Evolutionary conservation across 2,888 invertebrate genomes (phyloP).

Genomic region (Agrochola macilenta): DNA sequence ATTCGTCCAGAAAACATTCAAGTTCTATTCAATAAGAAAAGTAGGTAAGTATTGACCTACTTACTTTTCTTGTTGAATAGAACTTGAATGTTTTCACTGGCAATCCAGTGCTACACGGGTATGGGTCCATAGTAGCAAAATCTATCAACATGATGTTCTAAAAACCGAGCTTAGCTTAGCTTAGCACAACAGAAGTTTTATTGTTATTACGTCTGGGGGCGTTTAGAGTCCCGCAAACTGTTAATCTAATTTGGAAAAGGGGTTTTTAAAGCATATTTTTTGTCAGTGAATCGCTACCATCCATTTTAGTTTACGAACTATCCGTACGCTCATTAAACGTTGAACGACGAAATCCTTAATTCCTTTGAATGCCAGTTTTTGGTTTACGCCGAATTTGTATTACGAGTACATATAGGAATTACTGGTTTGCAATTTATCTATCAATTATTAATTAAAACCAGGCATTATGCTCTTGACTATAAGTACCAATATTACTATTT

Average conservation of each 20-base stretch:
- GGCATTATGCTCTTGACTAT: neutral
- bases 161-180: no score
- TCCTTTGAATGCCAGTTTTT: slow-evolving; percentile 7
- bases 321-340: slow-evolving; percentile 31
- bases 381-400: slow-evolving; percentile 7
- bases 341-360: slow-evolving; percentile 22
- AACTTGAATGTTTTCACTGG: neutral
- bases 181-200: neutral
- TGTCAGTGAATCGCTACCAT: slow-evolving; percentile 10
- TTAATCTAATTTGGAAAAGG: neutral
- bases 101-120: neutral
- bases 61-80: neutral
- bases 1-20: neutral
- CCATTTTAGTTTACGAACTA: slow-evolving; percentile 7
- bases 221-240: neutral
- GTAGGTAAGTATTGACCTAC: neutral
- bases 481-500: no score
- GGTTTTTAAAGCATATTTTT: neutral
- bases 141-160: neutral
- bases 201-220: neutral
- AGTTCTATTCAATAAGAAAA: slow-evolving; percentile 1
- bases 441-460: neutral
- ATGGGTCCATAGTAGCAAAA: neutral
- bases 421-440: neutral
- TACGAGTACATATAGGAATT: neutral